Conservation (phyloP, 2,888 invertebrate species). For the Cephus runcator region DNA sequence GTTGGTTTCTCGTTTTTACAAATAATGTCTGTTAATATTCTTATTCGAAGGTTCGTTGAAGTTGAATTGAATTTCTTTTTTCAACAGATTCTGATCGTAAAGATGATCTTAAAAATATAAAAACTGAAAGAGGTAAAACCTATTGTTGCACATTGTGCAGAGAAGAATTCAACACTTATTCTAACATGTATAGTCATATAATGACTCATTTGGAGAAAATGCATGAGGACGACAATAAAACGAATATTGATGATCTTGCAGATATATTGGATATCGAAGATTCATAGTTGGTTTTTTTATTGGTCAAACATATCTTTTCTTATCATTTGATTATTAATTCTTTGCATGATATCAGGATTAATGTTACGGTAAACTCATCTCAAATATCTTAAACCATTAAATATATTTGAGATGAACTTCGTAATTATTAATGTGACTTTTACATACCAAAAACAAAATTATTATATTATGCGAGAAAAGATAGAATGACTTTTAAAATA, state of each 20-base stretch:
- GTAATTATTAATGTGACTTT: neutral
- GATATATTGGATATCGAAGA: neutral
- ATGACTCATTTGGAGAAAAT: constrained; percentile 17
- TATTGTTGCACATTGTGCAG: constrained; percentile 13
- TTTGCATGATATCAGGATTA: no score
- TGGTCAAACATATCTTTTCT: neutral
- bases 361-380: no score
- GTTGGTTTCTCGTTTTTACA: neutral
- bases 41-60: neutral
- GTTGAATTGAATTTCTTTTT: neutral
- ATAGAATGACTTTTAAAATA: neutral
- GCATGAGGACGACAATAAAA: neutral
- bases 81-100: neutral
- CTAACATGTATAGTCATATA: constrained; percentile 15
- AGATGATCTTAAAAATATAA: neutral
- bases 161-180: constrained; percentile 5
- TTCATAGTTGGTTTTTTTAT: neutral
- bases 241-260: neutral
- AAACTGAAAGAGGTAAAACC: neutral
- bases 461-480: neutral
- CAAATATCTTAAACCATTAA: no score
- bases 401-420: neutral
- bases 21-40: neutral
- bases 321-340: neutral
- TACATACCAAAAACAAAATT: neutral